Base-by-base conservation (phyloP, 2,888 invertebrate genomes). In the Philaethria dido region DNA sequence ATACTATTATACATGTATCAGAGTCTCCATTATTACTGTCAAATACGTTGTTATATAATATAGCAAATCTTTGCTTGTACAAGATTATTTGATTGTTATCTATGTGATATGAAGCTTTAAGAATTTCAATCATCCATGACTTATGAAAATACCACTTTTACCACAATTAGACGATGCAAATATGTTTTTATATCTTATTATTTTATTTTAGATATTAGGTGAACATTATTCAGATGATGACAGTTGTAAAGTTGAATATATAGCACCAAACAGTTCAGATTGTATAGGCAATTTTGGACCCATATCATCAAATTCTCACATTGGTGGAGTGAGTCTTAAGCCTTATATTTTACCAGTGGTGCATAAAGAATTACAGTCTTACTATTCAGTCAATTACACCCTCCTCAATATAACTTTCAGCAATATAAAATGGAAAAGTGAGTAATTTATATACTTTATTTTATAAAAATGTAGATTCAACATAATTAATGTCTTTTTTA, bases 381-480 rank as follows among this genome's bases (percentile, higher is more conserved):
- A 48, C 16, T 69, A 69, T 50, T 62, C 68, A 9, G 55, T 83
- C 39, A 88, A 89, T 68, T 84, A 83, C 50, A 89, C 92, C 0
- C 87, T 91, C 1, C 77, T 92, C 2, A 92, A 92, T 73, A 92
- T 92, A 20, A 88, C 89, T 13, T 92, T 92, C 68, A 88, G 82
- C 57, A 91, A 91, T 78, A 92, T 92, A 66, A 90, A 89, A 70
- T 92, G 92, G 92, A 90, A 87, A 75, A 88, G 92, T 92, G 79
- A 89, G 91, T 85, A 39, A 39, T 39, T 1, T 6, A 39, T 39
- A 39, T 13, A 39, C 3, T 13, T 45, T 45, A 9, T 18, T 45
- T 18, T 8, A 45, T 45, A 18, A 18, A 9, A 18, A 4, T 20
- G 9, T 45, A 45, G 2, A 18, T 14, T 18, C 18, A 33, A 8